Conservation (phyloP, 2,888 invertebrate species). For the Sesia bembeciformis region DNA sequence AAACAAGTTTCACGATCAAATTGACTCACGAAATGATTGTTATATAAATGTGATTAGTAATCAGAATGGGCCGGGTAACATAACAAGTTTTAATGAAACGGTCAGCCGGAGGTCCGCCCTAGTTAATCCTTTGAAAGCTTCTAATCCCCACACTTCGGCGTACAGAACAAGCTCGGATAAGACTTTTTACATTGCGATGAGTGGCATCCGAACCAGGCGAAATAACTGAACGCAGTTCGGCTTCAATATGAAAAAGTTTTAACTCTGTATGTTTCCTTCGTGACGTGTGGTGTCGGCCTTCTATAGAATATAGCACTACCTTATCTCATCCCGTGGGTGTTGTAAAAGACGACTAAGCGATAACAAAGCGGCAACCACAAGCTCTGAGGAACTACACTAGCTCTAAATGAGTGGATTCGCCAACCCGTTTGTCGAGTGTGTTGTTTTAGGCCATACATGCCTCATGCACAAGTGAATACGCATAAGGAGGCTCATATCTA, state of each 20-base stretch:
- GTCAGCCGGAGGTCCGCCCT: conserved; percentile 35
- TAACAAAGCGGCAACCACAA: too few relatives aligned
- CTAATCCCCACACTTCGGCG: conserved; percentile 40
- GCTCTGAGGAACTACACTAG: too few relatives aligned
- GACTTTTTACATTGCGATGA: conserved; percentile 21
- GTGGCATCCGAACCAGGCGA: conserved; percentile 21
- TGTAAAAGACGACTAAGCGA: too few relatives aligned
- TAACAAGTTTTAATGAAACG: conserved; percentile 50
- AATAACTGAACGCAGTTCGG: conserved; percentile 10
- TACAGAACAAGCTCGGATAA: conserved; percentile 22
- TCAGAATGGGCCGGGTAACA: conserved; percentile 19
- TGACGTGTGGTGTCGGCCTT: neutral
- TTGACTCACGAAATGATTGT: conserved; percentile 36
- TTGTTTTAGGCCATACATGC: too few relatives aligned
- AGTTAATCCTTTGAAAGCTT: conserved; percentile 57
- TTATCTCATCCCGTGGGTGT: too few relatives aligned
- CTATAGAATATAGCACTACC: too few relatives aligned
- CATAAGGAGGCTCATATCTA: too few relatives aligned
- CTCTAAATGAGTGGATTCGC: too few relatives aligned
- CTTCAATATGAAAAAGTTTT: conserved; percentile 7
- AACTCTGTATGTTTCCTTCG: neutral
- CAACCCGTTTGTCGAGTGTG: too few relatives aligned
- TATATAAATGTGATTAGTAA: conserved; percentile 43
- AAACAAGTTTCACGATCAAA: too few relatives aligned
- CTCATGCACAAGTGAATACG: too few relatives aligned